phyloP scores from a whole-genome alignment of 2,113 vertebrate genomes.

The Pardalotus punctatus region DNA sequence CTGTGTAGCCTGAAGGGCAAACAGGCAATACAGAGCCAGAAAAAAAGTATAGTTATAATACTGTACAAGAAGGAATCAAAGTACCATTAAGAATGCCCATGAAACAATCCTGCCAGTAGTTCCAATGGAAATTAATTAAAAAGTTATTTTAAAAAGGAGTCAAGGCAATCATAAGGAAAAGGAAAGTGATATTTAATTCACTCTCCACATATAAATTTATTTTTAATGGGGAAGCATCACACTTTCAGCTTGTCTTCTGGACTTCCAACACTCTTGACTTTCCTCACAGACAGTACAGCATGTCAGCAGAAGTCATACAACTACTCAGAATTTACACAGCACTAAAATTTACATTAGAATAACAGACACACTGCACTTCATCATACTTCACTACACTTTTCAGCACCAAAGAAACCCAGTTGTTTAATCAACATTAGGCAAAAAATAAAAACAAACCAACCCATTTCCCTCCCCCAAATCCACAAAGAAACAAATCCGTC shows the following conservation, averaged over 20 bases:
- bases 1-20: constrained; percentile 31
- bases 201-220: background rate
- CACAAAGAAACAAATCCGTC: background rate
- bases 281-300: background rate
- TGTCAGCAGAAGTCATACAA: background rate
- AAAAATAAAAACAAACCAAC: background rate
- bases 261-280: background rate
- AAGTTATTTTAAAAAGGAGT: background rate
- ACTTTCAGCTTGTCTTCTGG: background rate
- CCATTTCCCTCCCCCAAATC: background rate
- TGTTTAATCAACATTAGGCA: background rate
- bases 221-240: background rate
- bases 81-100: background rate
- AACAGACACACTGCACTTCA: background rate
- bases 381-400: background rate
- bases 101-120: background rate
- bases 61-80: constrained; percentile 21
- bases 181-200: background rate
- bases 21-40: background rate
- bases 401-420: background rate
- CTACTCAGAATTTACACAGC: background rate
- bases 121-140: background rate
- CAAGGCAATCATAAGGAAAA: background rate
- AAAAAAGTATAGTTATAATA: background rate
- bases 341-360: background rate